Evolutionary conservation across 2,888 invertebrate species (phyloP).

Genomic region (Monochamus alternatus): DNA sequence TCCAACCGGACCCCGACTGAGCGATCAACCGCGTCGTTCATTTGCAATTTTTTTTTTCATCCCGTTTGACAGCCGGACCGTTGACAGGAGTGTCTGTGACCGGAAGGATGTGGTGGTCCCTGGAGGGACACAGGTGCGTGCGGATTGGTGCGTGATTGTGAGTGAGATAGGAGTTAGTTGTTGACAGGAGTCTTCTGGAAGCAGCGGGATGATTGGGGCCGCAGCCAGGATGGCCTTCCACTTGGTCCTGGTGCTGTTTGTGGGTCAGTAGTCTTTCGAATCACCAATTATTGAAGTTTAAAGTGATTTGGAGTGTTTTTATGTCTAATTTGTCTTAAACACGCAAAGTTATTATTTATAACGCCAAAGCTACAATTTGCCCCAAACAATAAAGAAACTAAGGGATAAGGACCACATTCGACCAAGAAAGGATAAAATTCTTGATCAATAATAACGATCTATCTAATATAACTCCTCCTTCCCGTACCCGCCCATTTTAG

Average conservation of each 20-base stretch:
- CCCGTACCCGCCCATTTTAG: not conserved
- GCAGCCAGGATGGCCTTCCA: not conserved
- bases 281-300: too few relatives aligned
- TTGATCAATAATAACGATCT: conserved; percentile 18
- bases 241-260: conserved; percentile 9
- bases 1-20: conserved; percentile 47
- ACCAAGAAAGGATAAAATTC: not conserved
- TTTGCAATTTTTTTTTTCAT: conserved; percentile 13
- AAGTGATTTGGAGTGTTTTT: too few relatives aligned
- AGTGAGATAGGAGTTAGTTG: conserved; percentile 18
- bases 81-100: not conserved
- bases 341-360: too few relatives aligned
- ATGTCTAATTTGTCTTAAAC: too few relatives aligned
- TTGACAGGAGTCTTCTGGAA: not conserved
- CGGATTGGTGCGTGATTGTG: conserved; percentile 31
- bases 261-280: conserved; percentile 17
- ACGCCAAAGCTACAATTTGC: not conserved
- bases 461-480: not conserved
- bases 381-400: not conserved
- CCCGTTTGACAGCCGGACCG: not conserved
- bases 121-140: not conserved
- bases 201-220: conserved; percentile 8
- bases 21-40: conserved; percentile 30
- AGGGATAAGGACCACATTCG: not conserved
- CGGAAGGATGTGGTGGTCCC: conserved; percentile 1